Percentiles rank a stretch among this genome's conserved stretches.
Conservation (phyloP, 2,797 vertebrate species). For the Acanthis flammea region DNA sequence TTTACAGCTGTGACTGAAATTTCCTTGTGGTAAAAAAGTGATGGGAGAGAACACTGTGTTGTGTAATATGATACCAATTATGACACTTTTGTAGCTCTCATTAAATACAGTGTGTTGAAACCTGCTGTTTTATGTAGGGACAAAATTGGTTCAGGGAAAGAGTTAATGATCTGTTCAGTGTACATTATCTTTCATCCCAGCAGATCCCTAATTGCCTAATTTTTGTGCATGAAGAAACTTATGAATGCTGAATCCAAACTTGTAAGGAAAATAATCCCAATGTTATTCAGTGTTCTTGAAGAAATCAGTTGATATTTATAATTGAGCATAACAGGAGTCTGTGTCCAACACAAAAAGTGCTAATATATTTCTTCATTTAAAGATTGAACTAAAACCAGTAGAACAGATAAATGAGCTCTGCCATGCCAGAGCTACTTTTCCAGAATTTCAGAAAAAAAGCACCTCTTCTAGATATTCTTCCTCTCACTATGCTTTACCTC, state of each 20-base stretch:
- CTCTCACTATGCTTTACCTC: neutral
- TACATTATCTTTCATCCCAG: neutral
- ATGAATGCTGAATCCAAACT: neutral
- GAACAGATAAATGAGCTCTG: neutral
- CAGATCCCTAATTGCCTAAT: neutral
- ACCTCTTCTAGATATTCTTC: neutral
- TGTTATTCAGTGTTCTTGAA: neutral
- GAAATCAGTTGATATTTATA: neutral
- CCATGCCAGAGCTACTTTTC: neutral
- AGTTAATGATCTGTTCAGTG: neutral
- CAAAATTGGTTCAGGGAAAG: neutral
- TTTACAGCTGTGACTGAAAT: neutral
- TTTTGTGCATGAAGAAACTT: neutral
- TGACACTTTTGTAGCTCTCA: fast-evolving
- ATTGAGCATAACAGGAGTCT: neutral
- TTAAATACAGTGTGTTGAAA: neutral
- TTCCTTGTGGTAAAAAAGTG: neutral
- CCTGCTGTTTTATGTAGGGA: neutral
- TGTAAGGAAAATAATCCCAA: neutral
- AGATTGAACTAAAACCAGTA: neutral
- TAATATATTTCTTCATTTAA: neutral
- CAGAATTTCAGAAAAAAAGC: neutral
- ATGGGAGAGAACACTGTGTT: neutral
- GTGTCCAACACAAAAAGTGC: neutral
- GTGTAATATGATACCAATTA: neutral